A percentile compares a stretch with the other conserved stretches of the same genome.
Evolutionary conservation across 2,888 invertebrate genomes (phyloP).

Genomic region (Drosophila borborema): DNA sequence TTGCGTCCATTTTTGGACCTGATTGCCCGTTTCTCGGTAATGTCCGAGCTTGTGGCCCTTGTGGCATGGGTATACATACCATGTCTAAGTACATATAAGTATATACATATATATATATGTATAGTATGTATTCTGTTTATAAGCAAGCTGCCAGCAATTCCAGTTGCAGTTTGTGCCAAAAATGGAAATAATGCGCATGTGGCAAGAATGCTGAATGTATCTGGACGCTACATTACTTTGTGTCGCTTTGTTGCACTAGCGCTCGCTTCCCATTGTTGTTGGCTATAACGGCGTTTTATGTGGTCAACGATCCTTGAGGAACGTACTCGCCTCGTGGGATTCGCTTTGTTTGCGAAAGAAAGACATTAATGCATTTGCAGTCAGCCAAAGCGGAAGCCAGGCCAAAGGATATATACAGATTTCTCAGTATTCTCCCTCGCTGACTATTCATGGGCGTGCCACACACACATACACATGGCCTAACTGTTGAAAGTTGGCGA

Average conservation of each 20-base stretch:
- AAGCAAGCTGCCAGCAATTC: slow-evolving; percentile 42
- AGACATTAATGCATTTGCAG: slow-evolving; percentile 1
- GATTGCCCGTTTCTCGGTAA: slow-evolving; percentile 46
- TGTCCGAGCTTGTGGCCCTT: slow-evolving; percentile 42
- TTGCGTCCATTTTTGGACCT: slow-evolving; percentile 66
- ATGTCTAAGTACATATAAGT: background rate
- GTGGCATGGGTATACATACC: slow-evolving; percentile 6
- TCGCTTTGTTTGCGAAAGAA: slow-evolving; percentile 34
- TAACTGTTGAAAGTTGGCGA: slow-evolving; percentile 30
- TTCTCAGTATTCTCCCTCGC: slow-evolving; percentile 27
- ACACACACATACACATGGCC: slow-evolving; percentile 24
- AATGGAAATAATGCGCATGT: slow-evolving; percentile 69
- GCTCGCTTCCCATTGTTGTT: slow-evolving; percentile 28
- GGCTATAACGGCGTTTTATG: slow-evolving; percentile 76
- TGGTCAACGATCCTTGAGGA: slow-evolving; percentile 74
- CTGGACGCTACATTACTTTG: slow-evolving; percentile 26
- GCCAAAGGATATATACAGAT: slow-evolving; percentile 41
- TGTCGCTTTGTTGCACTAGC: slow-evolving; percentile 28
- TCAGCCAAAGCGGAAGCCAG: slow-evolving; percentile 24
- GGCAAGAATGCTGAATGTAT: slow-evolving; percentile 48
- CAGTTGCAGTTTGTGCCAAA: slow-evolving; percentile 58
- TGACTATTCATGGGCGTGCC: slow-evolving; percentile 36
- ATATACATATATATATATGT: background rate
- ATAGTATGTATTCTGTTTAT: slow-evolving; percentile 31
- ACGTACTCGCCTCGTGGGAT: slow-evolving; percentile 46